These are phyloP conservation scores for Ornithorhynchus anatinus DNA, from an alignment of 2,113 vertebrate genomes.

Conservation along the genomic window DNA sequence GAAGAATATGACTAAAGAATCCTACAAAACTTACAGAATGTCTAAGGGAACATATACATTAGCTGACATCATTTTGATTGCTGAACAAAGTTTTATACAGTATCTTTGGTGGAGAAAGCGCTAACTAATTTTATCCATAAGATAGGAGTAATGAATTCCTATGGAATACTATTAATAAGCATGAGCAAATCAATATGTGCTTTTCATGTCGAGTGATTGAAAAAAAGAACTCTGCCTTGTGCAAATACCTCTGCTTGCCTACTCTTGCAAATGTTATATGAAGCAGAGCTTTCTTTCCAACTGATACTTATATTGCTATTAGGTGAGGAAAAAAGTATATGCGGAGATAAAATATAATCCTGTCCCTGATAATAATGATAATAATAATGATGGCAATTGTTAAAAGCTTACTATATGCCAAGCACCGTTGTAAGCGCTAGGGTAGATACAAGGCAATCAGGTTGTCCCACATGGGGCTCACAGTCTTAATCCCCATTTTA, in stretches of 20 bases:
- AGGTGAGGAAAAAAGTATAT: too few relatives aligned
- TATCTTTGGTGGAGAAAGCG: constrained; percentile 56
- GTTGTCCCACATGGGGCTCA: too few relatives aligned
- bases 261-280: constrained; percentile 51
- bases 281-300: constrained; percentile 40
- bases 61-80: constrained; percentile 60
- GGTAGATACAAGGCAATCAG: too few relatives aligned
- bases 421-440: too few relatives aligned
- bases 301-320: too few relatives aligned
- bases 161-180: constrained; percentile 53
- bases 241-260: constrained; percentile 56
- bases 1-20: constrained; percentile 45
- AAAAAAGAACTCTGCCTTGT: constrained; percentile 53
- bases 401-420: too few relatives aligned
- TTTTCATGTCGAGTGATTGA: constrained; percentile 57
- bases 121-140: constrained; percentile 62
- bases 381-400: too few relatives aligned
- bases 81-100: constrained; percentile 49
- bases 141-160: constrained; percentile 60
- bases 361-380: too few relatives aligned
- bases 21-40: constrained; percentile 50
- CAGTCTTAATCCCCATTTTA: too few relatives aligned
- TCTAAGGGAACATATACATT: constrained; percentile 51
- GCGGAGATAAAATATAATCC: too few relatives aligned
- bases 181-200: constrained; percentile 43